Evolutionary conservation across 2,113 vertebrate species (phyloP), one percentile per base, ranked within the genome.

Genomic region (Coracopsis vasa): DNA sequence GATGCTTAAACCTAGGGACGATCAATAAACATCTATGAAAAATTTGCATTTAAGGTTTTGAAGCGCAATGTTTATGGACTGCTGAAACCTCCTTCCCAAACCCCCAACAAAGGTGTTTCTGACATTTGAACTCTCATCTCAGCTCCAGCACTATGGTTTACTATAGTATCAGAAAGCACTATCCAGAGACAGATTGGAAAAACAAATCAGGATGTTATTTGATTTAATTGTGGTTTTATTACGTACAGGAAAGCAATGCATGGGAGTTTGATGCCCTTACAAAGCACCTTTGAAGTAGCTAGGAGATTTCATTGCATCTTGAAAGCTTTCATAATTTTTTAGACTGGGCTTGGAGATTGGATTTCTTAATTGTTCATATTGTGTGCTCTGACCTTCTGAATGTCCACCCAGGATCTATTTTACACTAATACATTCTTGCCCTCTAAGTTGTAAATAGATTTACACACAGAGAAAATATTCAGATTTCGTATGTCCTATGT

Each of bases 21-120:
- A 86, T 78, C 90, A 92, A 81, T 93, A 94, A 95, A 92, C n/a
- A 50, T 33, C 31, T 41, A 65, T 74, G 71, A 90, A 80, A 90
- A 86, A 67, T 11, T 61, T 58, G 51, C 54, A 75, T 88, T 73
- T 70, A 61, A 75, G 82, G 77, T 77, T 77, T 85, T 56, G 44
- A 95, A 70, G n/a, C 44, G 19, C 27, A 70, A 2, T 45, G 27
- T 90, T 87, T 94, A 80, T 53, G 45, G 62, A 88, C 74, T 82
- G 25, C 66, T 79, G 35, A 7, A 13, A n/a, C 33, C 56, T 13
- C 6, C 9, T 58, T 33, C 33, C 33, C 56, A 24, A 58, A 35
- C 13, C 9, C 9, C 33, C 56, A 72, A 66, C 84, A 45, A 24
- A 66, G 27, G 10, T 35, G 16, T 70, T 69, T 81, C 5, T 64